A percentile compares a stretch with the other conserved stretches of the same genome.
These are phyloP conservation scores for Lepilemur ruficaudatus DNA, from an alignment of 2,797 vertebrate species.

Conservation along the genomic window DNA sequence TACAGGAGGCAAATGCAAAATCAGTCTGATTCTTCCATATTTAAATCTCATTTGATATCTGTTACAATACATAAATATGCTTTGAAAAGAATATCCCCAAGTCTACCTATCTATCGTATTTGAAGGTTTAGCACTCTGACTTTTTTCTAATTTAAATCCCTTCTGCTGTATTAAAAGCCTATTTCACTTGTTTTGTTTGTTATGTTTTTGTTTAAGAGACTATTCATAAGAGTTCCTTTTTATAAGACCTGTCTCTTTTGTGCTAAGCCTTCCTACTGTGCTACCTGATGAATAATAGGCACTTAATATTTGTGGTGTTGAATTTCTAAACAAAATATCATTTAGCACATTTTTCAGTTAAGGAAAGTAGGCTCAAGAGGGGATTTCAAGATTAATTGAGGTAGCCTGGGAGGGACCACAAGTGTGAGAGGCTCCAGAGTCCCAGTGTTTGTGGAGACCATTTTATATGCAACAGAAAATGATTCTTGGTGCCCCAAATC, in stretches of 20 bases:
- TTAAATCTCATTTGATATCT: neutral
- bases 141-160: neutral
- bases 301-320: neutral
- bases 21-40: neutral
- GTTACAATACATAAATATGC: neutral
- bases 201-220: neutral
- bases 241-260: neutral
- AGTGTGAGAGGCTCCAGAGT: neutral
- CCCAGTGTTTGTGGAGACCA: no score
- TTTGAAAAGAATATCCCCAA: neutral
- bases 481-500: neutral
- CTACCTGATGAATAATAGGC: neutral
- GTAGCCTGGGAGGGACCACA: neutral
- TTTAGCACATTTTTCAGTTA: neutral
- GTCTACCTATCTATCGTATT: neutral
- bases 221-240: conserved; percentile 8
- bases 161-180: neutral
- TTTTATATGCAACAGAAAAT: neutral
- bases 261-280: neutral
- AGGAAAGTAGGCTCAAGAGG: neutral
- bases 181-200: neutral
- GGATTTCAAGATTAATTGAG: neutral
- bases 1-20: neutral
- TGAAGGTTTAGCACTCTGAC: neutral
- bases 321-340: conserved; percentile 9